These are phyloP conservation scores for Pseudochromis fuscus DNA, from an alignment of 2,797 vertebrate species.

Conservation along the genomic window DNA sequence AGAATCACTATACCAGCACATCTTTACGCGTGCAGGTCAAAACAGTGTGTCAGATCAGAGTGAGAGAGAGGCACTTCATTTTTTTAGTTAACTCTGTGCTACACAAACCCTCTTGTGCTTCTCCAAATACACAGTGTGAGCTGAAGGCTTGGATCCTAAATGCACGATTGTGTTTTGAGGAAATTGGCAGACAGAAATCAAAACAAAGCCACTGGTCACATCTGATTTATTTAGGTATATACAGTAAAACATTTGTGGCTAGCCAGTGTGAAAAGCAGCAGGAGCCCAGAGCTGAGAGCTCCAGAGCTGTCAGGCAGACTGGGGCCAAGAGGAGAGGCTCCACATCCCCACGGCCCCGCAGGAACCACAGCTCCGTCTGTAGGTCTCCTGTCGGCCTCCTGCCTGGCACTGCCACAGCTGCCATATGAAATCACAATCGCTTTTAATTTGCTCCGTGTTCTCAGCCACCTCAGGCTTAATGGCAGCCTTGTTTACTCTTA, in stretches of 20 bases:
- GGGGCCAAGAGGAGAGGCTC: constrained; percentile 43
- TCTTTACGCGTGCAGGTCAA: constrained; percentile 45
- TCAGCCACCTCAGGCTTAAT: constrained; percentile 47
- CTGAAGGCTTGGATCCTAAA: background rate
- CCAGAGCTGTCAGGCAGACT: constrained; percentile 43
- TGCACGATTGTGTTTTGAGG: background rate
- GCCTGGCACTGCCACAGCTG: constrained; percentile 65
- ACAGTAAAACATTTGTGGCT: background rate
- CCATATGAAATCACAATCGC: constrained; percentile 68
- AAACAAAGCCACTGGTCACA: constrained; percentile 2
- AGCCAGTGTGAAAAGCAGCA: constrained; percentile 39
- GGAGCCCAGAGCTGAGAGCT: constrained; percentile 29
- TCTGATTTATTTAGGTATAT: constrained; percentile 8
- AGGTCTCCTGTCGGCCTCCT: constrained; percentile 45
- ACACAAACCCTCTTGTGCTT: background rate
- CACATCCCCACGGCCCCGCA: constrained; percentile 45
- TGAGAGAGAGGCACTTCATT: background rate
- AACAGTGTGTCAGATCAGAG: constrained; percentile 13
- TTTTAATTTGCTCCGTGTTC: constrained; percentile 68
- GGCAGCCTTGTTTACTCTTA: constrained; percentile 58
- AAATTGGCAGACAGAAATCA: background rate
- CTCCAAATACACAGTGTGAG: background rate
- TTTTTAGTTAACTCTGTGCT: background rate
- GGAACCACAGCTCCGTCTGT: constrained; percentile 54
- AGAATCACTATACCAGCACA: constrained; percentile 54